Percentiles rank a stretch among this genome's conserved stretches.
phyloP scores from a whole-genome alignment of 2,797 vertebrate species.

The Crocodylus rhombifer region DNA sequence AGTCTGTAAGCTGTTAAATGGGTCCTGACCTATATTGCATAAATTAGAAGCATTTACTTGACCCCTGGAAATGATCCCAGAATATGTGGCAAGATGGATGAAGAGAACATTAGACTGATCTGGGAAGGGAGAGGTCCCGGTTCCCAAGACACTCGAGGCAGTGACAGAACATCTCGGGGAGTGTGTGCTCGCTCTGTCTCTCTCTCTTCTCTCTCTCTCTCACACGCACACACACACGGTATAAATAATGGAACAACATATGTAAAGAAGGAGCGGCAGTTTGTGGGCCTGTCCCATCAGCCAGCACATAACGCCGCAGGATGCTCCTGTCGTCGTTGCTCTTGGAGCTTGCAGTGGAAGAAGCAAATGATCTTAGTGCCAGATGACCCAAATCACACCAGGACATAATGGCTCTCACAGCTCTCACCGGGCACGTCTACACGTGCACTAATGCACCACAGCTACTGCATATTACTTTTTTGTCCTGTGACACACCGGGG shows the following conservation, averaged over 20 bases:
- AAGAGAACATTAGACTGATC: slow-evolving; percentile 42
- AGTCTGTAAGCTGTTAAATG: slow-evolving; percentile 73
- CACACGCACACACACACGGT: background rate
- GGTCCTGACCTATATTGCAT: slow-evolving; percentile 78
- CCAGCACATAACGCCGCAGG: accelerated
- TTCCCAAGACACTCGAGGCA: background rate
- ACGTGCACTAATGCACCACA: too few relatives aligned
- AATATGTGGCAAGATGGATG: background rate
- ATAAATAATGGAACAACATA: background rate
- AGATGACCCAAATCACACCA: background rate
- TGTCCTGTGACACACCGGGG: too few relatives aligned
- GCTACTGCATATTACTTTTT: too few relatives aligned
- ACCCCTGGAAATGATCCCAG: slow-evolving; percentile 68
- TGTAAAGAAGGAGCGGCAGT: background rate
- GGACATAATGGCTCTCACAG: background rate
- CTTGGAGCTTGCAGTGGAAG: background rate
- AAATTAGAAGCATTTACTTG: slow-evolving; percentile 54
- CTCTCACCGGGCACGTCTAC: too few relatives aligned
- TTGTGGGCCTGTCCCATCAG: accelerated
- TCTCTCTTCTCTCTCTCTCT: background rate
- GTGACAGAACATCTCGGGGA: slow-evolving; percentile 11
- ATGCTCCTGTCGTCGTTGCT: background rate
- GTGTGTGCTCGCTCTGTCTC: background rate
- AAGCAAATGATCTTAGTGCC: accelerated
- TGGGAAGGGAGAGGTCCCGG: slow-evolving; percentile 1